phyloP scores from a whole-genome alignment of 2,797 vertebrate species.

The Enteromius unitaeniatus region DNA sequence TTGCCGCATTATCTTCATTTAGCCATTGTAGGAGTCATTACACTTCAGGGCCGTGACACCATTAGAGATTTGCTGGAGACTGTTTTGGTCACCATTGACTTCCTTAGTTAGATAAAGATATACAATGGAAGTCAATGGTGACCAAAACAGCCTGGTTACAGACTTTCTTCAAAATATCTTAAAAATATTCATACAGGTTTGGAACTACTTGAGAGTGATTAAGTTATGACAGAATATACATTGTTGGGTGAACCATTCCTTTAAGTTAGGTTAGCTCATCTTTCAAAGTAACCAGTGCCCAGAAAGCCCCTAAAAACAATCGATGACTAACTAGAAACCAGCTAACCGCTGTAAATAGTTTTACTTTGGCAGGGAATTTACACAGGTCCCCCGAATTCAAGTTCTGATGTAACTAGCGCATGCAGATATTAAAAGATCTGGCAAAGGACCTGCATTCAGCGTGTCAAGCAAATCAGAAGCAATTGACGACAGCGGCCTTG shows the following conservation, averaged over 20 bases:
- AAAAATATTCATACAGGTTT: too few species aligned
- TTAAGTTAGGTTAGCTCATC: neutral
- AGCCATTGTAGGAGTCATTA: neutral
- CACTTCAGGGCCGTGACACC: neutral
- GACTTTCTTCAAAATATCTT: too few species aligned
- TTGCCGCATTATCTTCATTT: neutral
- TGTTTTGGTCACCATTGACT: too few species aligned
- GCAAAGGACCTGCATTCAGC: neutral
- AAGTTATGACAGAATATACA: too few species aligned
- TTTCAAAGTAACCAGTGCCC: neutral
- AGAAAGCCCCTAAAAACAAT: neutral
- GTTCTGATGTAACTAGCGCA: neutral
- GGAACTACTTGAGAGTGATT: too few species aligned
- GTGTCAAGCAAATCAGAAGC: neutral
- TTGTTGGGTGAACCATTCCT: too few species aligned
- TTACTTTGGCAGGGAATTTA: neutral
- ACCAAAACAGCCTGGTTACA: too few species aligned
- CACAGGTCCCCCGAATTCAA: neutral
- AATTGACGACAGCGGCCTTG: neutral
- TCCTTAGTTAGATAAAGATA: too few species aligned
- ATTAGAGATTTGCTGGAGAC: neutral
- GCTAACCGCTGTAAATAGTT: neutral
- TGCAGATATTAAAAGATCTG: neutral
- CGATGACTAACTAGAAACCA: neutral
- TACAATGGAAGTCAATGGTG: too few species aligned